A percentile compares a stretch with the other conserved stretches of the same genome.
phyloP scores from a whole-genome alignment of 37 sponge, comb jelly and placozoan species.

The Chondrosia reniformis region DNA sequence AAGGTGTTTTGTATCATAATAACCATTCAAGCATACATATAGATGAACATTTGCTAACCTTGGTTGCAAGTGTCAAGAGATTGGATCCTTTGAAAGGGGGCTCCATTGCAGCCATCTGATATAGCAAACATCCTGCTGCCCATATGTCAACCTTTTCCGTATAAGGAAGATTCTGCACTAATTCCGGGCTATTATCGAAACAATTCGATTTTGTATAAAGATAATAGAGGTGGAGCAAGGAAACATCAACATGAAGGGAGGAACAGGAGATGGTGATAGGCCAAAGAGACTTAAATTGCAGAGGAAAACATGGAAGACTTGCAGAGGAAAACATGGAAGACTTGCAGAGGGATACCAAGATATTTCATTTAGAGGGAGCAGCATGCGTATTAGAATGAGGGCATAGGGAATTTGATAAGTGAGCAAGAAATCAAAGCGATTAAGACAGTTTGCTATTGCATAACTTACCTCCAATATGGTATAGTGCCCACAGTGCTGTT shows the following conservation, averaged over 20 bases:
- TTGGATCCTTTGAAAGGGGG: constrained; percentile 70
- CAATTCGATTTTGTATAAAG: too few relatives aligned
- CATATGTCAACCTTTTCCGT: constrained; percentile 90
- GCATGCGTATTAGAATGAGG: neutral
- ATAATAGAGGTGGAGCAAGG: neutral
- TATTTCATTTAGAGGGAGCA: neutral
- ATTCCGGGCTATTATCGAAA: constrained; percentile 81
- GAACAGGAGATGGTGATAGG: neutral
- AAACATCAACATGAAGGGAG: neutral
- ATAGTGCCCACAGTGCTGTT: constrained; percentile 87
- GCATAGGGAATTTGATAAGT: neutral
- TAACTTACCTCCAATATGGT: constrained; percentile 84
- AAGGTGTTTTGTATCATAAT: too few relatives aligned
- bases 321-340: neutral
- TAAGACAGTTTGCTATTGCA: neutral
- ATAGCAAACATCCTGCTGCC: constrained; percentile 89
- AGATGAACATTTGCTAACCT: constrained; percentile 35
- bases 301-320: neutral
- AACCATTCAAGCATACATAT: too few relatives aligned
- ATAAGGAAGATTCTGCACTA: constrained; percentile 82
- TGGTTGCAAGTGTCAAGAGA: constrained; percentile 76
- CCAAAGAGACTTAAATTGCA: neutral
- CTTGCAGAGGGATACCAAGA: neutral
- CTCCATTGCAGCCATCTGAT: constrained; percentile 84
- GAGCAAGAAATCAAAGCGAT: neutral